Evolutionary conservation across 2,888 invertebrate species (phyloP).

Genomic region (Machimus rusticus): DNA sequence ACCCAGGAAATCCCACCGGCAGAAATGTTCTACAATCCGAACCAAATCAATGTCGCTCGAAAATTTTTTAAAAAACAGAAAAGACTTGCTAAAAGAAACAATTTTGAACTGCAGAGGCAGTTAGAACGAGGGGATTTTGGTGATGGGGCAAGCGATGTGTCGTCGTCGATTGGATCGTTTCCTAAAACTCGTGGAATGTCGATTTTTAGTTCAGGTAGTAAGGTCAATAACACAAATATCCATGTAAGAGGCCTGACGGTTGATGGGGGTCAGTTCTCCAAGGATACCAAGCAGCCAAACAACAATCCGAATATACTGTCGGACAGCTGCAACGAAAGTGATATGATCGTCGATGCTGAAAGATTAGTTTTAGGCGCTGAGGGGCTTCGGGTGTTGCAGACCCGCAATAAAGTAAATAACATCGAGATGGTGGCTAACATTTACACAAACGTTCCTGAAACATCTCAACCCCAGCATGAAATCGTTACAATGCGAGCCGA

Average conservation of each 20-base stretch:
- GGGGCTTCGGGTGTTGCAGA: slow-evolving; percentile 52
- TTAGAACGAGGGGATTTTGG: slow-evolving; percentile 67
- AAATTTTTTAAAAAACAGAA: slow-evolving; percentile 91
- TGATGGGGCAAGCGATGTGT: slow-evolving; percentile 66
- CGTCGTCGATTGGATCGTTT: slow-evolving; percentile 61
- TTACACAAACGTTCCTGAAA: slow-evolving; percentile 72
- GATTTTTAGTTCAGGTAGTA: slow-evolving; percentile 75
- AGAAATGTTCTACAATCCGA: slow-evolving; percentile 89
- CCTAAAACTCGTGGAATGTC: slow-evolving; percentile 65
- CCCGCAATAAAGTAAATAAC: slow-evolving; percentile 59
- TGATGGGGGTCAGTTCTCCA: slow-evolving; percentile 48
- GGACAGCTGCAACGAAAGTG: slow-evolving; percentile 64
- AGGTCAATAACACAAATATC: slow-evolving; percentile 83
- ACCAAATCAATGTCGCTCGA: slow-evolving; percentile 91
- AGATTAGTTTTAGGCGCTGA: slow-evolving; percentile 62
- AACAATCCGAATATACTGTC: slow-evolving; percentile 72
- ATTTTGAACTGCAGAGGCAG: slow-evolving; percentile 67
- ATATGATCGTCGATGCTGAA: slow-evolving; percentile 55
- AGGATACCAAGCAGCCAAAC: slow-evolving; percentile 61
- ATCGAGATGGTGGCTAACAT: slow-evolving; percentile 66
- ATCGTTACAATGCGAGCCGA: slow-evolving; percentile 57
- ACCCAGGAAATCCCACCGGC: slow-evolving; percentile 66
- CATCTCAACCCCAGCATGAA: slow-evolving; percentile 69
- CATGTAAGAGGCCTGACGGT: slow-evolving; percentile 63
- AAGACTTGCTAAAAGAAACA: slow-evolving; percentile 76